Percentiles rank a stretch among this genome's conserved stretches.
phyloP scores from a whole-genome alignment of 2,797 vertebrate genomes.

The Chromis chromis region DNA sequence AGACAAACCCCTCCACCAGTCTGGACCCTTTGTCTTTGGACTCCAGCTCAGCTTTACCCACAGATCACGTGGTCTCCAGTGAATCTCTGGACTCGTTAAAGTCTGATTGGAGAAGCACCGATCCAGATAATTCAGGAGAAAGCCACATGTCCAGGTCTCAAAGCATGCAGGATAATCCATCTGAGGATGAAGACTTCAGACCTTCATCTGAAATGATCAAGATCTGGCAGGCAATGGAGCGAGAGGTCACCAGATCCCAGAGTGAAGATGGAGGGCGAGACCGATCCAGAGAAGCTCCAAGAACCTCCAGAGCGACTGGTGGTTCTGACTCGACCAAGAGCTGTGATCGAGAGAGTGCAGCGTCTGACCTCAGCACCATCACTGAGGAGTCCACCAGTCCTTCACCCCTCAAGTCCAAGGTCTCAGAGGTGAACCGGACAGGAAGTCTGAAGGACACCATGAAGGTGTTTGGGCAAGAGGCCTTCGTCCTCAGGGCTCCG shows the following conservation, averaged over 20 bases:
- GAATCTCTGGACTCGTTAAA: constrained; percentile 61
- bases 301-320: constrained; percentile 7
- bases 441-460: constrained; percentile 49
- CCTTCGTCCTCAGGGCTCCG: constrained; percentile 24
- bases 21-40: constrained; percentile 22
- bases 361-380: constrained; percentile 74
- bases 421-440: constrained; percentile 15
- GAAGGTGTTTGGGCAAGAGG: constrained; percentile 44
- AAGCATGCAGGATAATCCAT: constrained; percentile 26
- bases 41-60: not conserved
- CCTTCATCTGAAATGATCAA: constrained; percentile 87
- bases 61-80: constrained; percentile 36
- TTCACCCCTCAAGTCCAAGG: constrained; percentile 59
- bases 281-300: constrained; percentile 20
- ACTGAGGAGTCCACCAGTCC: constrained; percentile 67
- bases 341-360: constrained; percentile 57
- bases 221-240: constrained; percentile 89
- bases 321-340: constrained; percentile 33
- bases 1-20: constrained; percentile 3
- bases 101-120: constrained; percentile 34
- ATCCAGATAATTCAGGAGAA: constrained; percentile 34
- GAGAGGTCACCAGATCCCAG: constrained; percentile 50
- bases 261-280: constrained; percentile 5
- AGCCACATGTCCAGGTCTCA: constrained; percentile 20
- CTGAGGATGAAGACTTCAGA: constrained; percentile 81